These are phyloP conservation scores for Eupithecia subumbrata DNA, from an alignment of 2,888 invertebrate species.

Conservation along the genomic window DNA sequence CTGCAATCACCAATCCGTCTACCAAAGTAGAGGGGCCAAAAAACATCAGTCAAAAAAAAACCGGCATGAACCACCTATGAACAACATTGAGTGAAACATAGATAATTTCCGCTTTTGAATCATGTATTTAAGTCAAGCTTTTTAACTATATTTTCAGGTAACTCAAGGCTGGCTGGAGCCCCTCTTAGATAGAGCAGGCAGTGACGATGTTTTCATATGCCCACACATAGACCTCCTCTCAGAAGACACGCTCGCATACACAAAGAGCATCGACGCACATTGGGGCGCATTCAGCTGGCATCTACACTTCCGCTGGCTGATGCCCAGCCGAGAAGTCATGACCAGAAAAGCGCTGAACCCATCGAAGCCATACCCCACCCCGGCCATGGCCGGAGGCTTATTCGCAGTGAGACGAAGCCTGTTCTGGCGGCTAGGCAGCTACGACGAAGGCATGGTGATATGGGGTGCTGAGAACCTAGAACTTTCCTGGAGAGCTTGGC, in stretches of 20 bases:
- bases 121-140: neutral
- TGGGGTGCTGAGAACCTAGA: constrained; percentile 99
- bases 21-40: neutral
- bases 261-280: constrained; percentile 96
- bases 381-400: constrained; percentile 97
- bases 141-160: constrained; percentile 55
- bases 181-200: constrained; percentile 80
- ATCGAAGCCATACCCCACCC: constrained; percentile 89
- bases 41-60: neutral
- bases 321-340: constrained; percentile 87
- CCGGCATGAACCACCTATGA: neutral
- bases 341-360: constrained; percentile 85
- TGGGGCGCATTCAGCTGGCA: constrained; percentile 99
- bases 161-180: constrained; percentile 86
- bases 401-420: constrained; percentile 94
- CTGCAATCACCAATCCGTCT: neutral
- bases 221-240: constrained; percentile 89
- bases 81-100: neutral
- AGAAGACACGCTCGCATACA: constrained; percentile 97
- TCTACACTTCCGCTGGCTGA: constrained; percentile 95
- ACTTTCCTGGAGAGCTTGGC: constrained; percentile 98
- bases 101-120: neutral
- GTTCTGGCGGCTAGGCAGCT: constrained; percentile 93
- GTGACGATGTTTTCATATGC: constrained; percentile 78
- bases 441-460: constrained; percentile 90